Evolutionary conservation across 1,140 invertebrate species (phyloP), one percentile per base, ranked within the genome.

Genomic region (Drosophila pandora): DNA sequence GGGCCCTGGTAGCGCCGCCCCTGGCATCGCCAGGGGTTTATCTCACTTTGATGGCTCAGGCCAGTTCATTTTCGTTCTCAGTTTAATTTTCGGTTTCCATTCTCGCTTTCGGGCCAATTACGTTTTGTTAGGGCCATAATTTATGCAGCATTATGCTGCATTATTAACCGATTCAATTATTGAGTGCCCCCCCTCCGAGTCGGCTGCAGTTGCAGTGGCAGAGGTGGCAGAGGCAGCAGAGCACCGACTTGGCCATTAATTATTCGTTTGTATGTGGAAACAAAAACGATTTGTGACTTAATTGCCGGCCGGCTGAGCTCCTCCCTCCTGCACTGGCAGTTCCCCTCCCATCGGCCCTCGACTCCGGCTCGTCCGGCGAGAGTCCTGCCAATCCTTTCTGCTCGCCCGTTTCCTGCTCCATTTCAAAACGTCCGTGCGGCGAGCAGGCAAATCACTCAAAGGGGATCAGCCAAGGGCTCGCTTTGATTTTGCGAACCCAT

Each of bases 401-500:
- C 6, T 9, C 6, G 13, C 8, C 21, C 43, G 34, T 54, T 58
- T 62, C 43, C 69, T 23, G 53, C 72, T 67, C 61, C 55, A 57
- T 67, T 64, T 75, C 54, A 63, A 63, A 75, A 21, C 13, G 78
- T 80, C 78, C 58, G 59, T 76, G 53, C 41, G 55, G 55, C 55
- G 17, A 71, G 74, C 60, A 17, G 71, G 71, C 77, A 80, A 80
- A 80, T 80, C 78, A 80, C 65, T 80, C 78, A 80, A 80, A 71
- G 56, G 53, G 77, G 76, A 61, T 79, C 56, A 79, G 67, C 54
- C 45, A 61, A 32, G 34, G 55, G 67, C 55, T 49, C 64, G 65
- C 57, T 71, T 79, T 79, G 76, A 79, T 79, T 79, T 43, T 71
- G 49, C 59, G 53, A 47, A 60, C 63, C 65, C 55, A 65, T 60